Evolutionary conservation across 1,140 invertebrate genomes (phyloP), one percentile per base, ranked within the genome.

Genomic region (Nephila pilipes): DNA sequence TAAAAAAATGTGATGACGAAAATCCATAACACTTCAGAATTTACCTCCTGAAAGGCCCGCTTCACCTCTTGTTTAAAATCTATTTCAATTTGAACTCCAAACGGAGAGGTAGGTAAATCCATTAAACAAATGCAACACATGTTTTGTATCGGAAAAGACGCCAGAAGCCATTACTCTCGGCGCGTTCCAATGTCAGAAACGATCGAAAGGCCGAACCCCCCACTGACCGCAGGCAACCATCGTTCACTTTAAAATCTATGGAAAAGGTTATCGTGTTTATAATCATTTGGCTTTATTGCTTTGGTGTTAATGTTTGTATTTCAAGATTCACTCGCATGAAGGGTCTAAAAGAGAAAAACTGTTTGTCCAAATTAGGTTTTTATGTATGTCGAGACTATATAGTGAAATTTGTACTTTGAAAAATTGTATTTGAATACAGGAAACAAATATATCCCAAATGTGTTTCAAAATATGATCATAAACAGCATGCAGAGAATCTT

Each of bases 121-220:
- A 90, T 90, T 90, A 90, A 90, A 55, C 46, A 90, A 79, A 90
- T 90, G 87, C 25, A 79, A 63, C 57, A 60, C 69, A 80, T 90
- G 87, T 65, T 90, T 80, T 80, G 20, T 69, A 38, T 57, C 36
- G 25, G 20, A 32, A 32, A 29, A 46, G 69, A 55, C 80, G 87
- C 69, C 69, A 79, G n/a, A n/a, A 60, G 54, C 25, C 20, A 60
- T 85, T 85, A 85, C 29, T 10, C 83, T 85, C 83, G 54, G 54
- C 38, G 8, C 38, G 4, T 22, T 54, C 16, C 20, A 14, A 69
- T 32, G 65, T 83, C 83, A 85, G 60, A 85, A 85, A 60, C 83
- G 83, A 85, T 85, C 83, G 83, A 85, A 85, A 29, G 54, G 54
- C 29, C 32, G 14, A 18, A 46, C 80, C 36, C 54, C 80, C 36